Evolutionary conservation across 2,888 invertebrate species (phyloP).

Genomic region (Epinotia brunnichana): DNA sequence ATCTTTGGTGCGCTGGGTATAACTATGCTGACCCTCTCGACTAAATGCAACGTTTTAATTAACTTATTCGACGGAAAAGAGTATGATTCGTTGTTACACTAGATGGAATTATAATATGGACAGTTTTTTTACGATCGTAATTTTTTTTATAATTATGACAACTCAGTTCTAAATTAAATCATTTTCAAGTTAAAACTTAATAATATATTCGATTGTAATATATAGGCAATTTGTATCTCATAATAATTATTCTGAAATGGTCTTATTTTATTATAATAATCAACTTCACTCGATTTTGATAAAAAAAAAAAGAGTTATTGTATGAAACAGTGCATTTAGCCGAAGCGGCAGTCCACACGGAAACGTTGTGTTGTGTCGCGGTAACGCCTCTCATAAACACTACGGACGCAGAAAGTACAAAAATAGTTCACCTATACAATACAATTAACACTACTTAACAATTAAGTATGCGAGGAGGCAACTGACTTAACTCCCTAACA

Average conservation of each 20-base stretch:
- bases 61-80: constrained; percentile 44
- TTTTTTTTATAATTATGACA: neutral
- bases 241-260: neutral
- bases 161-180: neutral
- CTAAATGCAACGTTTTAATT: constrained; percentile 55
- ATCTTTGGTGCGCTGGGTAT: constrained; percentile 82
- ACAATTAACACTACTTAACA: constrained; percentile 83
- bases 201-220: neutral
- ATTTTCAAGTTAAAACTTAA: neutral
- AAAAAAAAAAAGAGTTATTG: neutral
- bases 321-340: constrained; percentile 57
- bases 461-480: constrained; percentile 79
- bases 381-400: constrained; percentile 74
- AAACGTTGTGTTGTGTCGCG: constrained; percentile 68
- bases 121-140: neutral
- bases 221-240: neutral
- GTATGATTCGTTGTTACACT: neutral
- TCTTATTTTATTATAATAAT: neutral
- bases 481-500: constrained; percentile 45
- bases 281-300: neutral
- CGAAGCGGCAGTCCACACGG: constrained; percentile 62
- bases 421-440: constrained; percentile 82
- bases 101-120: neutral
- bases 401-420: constrained; percentile 80
- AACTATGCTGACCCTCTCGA: constrained; percentile 63